Evolutionary conservation across 2,113 vertebrate species (phyloP).

Genomic region (Aepyceros melampus): DNA sequence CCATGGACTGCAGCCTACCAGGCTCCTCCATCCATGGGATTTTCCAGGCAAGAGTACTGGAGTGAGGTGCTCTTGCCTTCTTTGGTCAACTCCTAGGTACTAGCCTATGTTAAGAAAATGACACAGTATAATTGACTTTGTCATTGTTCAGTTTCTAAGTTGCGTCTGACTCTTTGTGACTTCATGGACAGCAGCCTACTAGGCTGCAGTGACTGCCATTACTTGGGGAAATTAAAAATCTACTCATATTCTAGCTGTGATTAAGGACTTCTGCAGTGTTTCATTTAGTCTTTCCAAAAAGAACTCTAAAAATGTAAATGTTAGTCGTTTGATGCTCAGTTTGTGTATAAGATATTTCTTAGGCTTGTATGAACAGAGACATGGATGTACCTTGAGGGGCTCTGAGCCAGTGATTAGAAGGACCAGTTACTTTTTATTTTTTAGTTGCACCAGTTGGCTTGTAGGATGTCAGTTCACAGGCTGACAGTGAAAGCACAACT

Average conservation of each 20-base stretch:
- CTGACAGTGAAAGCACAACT: fast-evolving
- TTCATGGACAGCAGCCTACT: not conserved
- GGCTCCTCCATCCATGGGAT: too few relatives aligned
- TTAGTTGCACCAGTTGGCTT: not conserved
- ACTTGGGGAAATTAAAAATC: not conserved
- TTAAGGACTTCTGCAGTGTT: not conserved
- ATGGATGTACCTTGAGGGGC: too few relatives aligned
- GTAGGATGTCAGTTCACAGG: not conserved
- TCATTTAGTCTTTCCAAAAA: not conserved
- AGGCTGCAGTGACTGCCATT: not conserved
- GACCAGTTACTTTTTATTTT: not conserved
- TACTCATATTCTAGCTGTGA: not conserved
- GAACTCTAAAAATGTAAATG: not conserved
- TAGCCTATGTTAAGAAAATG: not conserved
- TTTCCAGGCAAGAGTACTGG: too few relatives aligned
- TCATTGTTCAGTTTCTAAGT: not conserved
- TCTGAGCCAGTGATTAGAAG: not conserved
- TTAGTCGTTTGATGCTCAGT: not conserved
- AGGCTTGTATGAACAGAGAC: not conserved
- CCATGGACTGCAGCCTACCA: too few relatives aligned
- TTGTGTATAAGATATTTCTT: not conserved
- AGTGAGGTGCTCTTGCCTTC: too few relatives aligned
- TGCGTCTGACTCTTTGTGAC: not conserved
- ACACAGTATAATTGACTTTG: not conserved
- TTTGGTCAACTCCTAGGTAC: not conserved